Base-by-base conservation (phyloP, 2,888 invertebrate species). In the Nudaria mundana region DNA sequence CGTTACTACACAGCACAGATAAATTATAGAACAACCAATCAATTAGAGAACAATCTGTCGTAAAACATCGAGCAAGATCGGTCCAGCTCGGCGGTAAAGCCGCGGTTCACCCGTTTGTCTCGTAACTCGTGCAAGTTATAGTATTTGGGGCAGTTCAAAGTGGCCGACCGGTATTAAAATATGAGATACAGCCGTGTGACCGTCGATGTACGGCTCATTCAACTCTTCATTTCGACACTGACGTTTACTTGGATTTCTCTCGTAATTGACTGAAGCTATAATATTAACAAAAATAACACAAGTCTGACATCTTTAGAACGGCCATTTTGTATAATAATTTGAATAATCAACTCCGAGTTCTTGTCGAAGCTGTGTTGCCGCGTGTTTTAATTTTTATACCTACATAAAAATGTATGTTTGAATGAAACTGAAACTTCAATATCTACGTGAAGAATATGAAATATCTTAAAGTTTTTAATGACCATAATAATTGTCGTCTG, bases 61-160 rank as follows among this genome's bases (percentile, higher is more conserved):
- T 81, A 78, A 80, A 77, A 71, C 63, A 48, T 63, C 61, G 62
- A 41, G 46, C 40, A 56, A 48, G 54, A 48, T 61, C 56, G 61
- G 56, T 48, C 44, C 46, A 56, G 46, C 48, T 59, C 52, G 62
- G 54, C 58, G 53, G 63, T 77, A 76, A 74, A 72, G 68, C 63
- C 63, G 69, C 69, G 67, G 62, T 65, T 69, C 63, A 71, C 70
- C 66, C 66, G 67, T 67, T 70, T 68, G 68, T 65, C 73, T 78
- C 86, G 71, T 86, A 86, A 86, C 76, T 83, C 70, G 73, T 64
- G 63, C 71, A 82, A 77, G 81, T 85, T 86, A 86, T 87, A 81
- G 86, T 84, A 79, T 85, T 83, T 76, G 74, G 81, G 78, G 57
- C 77, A 76, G 78, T 73, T 83, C 86, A 87, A 87, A 87, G 85